Base-by-base conservation (phyloP, 2,113 vertebrate species). In the Oryzias celebensis region DNA sequence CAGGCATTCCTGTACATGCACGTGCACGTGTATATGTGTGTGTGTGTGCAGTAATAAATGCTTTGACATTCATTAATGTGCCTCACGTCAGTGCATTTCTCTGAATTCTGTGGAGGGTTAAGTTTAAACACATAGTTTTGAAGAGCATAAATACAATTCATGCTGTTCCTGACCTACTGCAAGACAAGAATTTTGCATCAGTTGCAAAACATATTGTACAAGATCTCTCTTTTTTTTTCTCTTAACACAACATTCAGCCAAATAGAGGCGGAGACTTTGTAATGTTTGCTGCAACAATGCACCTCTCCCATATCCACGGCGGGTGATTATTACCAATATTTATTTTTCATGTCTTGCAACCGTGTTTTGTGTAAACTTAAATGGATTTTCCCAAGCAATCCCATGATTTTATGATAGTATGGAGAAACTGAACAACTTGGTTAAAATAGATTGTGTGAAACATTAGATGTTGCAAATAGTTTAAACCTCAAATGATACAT, bases 281-380 rank as follows among this genome's bases (percentile, higher is more conserved):
- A 28, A 28, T 1, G 26, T 28, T 5, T 28, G 26, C 26, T 28
- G 26, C 5, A 28, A 28, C 26, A 28, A 28, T 4, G 7, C 26
- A 36, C 2, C 1, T 36, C 36, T 36, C 2, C 10, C 36, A 0
- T 36, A 36, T 36, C 36, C 8, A 12, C 8, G 26, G 6, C 1
- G 7, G 12, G 10, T 13, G 8, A 36, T 36, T 36, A 36, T 36
- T 28, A 36, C 31, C 31, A 44, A 8, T 24, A 3, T 26, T 45
- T 47, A 10, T 10, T 12, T 45, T 58, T 41, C 36, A 4, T 20
- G 3, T 28, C 10, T 58, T 14, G 5, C 16, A n/a, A 28, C 4
- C 17, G 7, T n/a, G 14, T 72, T 79, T 78, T 81, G 65, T 73
- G 75, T 67, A 62, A 17, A 77, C 78, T 55, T 77, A 44, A 62